These are phyloP conservation scores for Dallia pectoralis DNA, from an alignment of 2,797 vertebrate species.

Conservation along the genomic window DNA sequence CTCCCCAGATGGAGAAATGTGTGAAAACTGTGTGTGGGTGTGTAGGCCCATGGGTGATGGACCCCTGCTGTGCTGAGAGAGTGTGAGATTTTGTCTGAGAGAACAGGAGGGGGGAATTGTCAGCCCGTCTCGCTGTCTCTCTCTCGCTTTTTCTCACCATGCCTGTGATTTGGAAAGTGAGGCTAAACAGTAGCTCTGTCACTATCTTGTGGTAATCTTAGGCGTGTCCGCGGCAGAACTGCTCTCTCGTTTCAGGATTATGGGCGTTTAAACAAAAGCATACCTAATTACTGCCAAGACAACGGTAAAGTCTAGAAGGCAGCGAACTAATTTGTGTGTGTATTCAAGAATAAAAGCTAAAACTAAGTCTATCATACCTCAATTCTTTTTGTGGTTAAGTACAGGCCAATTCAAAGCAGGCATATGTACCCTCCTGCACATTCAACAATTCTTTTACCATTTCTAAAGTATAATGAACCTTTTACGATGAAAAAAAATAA, in stretches of 20 bases:
- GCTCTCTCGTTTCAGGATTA: constrained; percentile 67
- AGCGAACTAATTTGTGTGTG: constrained; percentile 10
- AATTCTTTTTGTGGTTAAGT: constrained; percentile 22
- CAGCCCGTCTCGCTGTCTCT: constrained; percentile 19
- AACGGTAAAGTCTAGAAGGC: constrained; percentile 21
- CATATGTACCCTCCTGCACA: neutral
- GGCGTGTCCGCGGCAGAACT: constrained; percentile 55
- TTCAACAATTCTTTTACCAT: neutral
- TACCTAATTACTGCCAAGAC: constrained; percentile 65
- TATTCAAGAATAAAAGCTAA: neutral
- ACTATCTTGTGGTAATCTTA: constrained; percentile 56
- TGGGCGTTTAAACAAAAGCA: constrained; percentile 60
- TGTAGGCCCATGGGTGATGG: constrained; percentile 19
- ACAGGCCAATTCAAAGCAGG: neutral
- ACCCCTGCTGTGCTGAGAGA: constrained; percentile 18
- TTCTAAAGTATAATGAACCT: neutral
- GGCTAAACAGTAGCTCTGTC: constrained; percentile 7
- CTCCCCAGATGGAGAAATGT: neutral
- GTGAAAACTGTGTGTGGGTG: constrained; percentile 33
- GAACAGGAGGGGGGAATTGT: neutral
- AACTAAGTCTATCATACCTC: constrained; percentile 17
- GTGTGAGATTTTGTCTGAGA: constrained; percentile 4
- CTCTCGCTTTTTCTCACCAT: constrained; percentile 2
- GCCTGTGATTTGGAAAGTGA: neutral
- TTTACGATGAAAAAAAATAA: neutral